Conservation (phyloP, 2,888 invertebrate genomes). For the Callinectes sapidus region DNA sequence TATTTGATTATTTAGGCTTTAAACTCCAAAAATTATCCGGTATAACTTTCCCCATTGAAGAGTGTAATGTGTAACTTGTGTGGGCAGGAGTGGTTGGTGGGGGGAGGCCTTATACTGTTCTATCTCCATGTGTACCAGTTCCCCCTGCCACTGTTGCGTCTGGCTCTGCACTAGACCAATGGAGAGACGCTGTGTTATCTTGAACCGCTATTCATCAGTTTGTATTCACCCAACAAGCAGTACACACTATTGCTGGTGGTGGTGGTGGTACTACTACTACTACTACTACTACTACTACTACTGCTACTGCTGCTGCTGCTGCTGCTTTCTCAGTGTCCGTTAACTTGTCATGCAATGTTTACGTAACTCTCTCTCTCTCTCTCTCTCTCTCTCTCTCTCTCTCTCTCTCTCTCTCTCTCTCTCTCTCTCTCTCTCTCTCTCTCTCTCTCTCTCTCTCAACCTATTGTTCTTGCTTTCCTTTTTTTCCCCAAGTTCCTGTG, state of each 20-base stretch:
- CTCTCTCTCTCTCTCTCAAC: slow-evolving; percentile 44
- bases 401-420: neutral
- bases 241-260: too few species aligned
- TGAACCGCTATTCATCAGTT: too few species aligned
- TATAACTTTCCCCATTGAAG: too few species aligned
- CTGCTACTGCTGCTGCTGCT: neutral
- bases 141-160: neutral
- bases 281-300: slow-evolving; percentile 18
- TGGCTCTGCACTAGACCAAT: too few species aligned
- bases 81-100: neutral
- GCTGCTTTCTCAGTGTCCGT: too few species aligned
- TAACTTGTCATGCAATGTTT: neutral
- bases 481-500: slow-evolving; percentile 8
- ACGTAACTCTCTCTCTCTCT: neutral
- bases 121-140: neutral
- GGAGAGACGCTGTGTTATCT: too few species aligned
- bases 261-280: slow-evolving; percentile 24
- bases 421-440: slow-evolving; percentile 6
- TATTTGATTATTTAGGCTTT: too few species aligned
- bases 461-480: neutral
- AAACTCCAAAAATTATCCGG: too few species aligned
- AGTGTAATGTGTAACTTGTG: neutral
- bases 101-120: neutral
- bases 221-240: too few species aligned
- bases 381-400: slow-evolving; percentile 5